Percentiles rank a stretch among this genome's conserved stretches.
Conservation (phyloP, 2,113 vertebrate species). For the Lonchura striata region DNA sequence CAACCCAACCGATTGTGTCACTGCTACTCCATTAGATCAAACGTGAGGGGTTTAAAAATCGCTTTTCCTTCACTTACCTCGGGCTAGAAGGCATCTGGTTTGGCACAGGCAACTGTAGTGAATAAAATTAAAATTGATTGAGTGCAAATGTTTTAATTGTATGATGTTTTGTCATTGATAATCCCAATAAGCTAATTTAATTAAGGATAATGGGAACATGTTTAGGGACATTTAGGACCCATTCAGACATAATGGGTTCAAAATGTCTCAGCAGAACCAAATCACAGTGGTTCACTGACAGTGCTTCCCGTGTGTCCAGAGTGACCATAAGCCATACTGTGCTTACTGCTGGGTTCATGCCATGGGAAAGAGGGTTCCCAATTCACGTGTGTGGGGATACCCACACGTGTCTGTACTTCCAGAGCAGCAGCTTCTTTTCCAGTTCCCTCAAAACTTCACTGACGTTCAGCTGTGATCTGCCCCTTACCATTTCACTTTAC, state of each 20-base stretch:
- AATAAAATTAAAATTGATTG: slow-evolving; percentile 67
- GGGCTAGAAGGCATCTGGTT: slow-evolving; percentile 39
- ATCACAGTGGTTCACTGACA: neutral
- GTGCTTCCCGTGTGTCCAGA: neutral
- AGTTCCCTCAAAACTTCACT: neutral
- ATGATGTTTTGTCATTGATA: slow-evolving; percentile 41
- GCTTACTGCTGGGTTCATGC: neutral
- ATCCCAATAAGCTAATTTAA: slow-evolving; percentile 25
- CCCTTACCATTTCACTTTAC: neutral
- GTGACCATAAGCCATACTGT: neutral
- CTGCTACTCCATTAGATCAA: neutral
- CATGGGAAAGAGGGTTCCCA: neutral
- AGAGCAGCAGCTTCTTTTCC: neutral
- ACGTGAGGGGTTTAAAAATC: slow-evolving; percentile 8
- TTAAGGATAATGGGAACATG: slow-evolving; percentile 26
- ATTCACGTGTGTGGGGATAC: neutral
- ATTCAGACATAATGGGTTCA: neutral
- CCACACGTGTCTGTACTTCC: neutral
- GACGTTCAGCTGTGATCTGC: neutral
- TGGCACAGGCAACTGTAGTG: neutral
- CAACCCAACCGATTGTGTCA: neutral
- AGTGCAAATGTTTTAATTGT: slow-evolving; percentile 62
- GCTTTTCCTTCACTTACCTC: slow-evolving; percentile 27
- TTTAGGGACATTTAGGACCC: slow-evolving; percentile 1
- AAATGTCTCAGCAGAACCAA: slow-evolving; percentile 1